Evolutionary conservation across 2,888 invertebrate genomes (phyloP), one percentile per base, ranked within the genome.

Genomic region (Liodrosophila aerea): DNA sequence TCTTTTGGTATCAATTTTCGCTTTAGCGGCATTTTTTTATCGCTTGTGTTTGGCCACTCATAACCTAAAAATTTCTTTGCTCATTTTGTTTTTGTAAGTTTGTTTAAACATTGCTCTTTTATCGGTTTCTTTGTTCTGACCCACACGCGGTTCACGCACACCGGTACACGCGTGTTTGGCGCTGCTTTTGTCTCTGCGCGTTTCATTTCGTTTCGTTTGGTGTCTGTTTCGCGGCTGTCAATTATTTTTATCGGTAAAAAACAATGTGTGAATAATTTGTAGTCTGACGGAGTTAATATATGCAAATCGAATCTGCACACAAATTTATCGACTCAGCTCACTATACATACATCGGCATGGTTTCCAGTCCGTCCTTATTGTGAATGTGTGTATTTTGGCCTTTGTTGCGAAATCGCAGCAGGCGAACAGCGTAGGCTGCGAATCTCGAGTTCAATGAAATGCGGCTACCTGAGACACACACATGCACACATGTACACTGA

Each of bases 11-110:
- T 37, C 11, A 34, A 36, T 67, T 59, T 62, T 33, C 22, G 53
- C 58, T 57, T 71, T 59, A 63, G 82, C 81, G 77, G 81, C 82
- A 49, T 75, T 76, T 64, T 77, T 49, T 58, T 44, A 65, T 76
- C 44, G 62, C 58, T 57, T 61, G 39, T 64, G 53, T 53, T 68
- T 69, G 46, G 27, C 51, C 37, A 49, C 13, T 40, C 76, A 75
- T 82, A 80, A 80, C 85, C 85, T 85, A 41, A 82, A 85, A 85
- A 64, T 58, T 34, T 50, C 50, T 68, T 57, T 53, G 49, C 45
- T 36, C 22, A 22, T 22, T 51, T 73, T 73, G 57, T 64, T 84
- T 62, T 81, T 81, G 74, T 71, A 81, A 64, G 58, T 78, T 78
- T 84, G 74, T 84, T 80, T 84, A 77, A 78, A 68, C 53, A 64